Conservation (phyloP, 2,888 invertebrate species). For the Uropetala carovei region DNA sequence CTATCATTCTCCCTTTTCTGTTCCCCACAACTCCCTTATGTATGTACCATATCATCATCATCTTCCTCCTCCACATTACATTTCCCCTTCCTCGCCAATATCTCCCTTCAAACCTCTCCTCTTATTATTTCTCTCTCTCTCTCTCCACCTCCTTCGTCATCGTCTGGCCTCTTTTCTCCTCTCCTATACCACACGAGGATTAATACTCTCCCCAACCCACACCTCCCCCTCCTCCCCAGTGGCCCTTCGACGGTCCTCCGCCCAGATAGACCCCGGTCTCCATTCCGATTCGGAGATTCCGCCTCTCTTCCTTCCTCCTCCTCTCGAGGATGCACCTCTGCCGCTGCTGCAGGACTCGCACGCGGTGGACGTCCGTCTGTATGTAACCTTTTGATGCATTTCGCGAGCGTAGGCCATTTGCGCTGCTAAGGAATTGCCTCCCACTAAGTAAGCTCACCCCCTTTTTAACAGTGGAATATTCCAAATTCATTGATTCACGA, state of each 20-base stretch:
- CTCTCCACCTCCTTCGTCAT: neutral
- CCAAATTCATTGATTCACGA: neutral
- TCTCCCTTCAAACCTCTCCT: neutral
- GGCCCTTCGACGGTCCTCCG: neutral
- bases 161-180: neutral
- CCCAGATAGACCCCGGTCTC: slow-evolving; percentile 7
- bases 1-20: too few relatives aligned
- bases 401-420: neutral
- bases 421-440: neutral
- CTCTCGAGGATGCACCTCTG: neutral
- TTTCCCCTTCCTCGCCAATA: neutral
- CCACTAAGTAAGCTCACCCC: neutral
- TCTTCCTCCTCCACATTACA: neutral
- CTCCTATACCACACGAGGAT: neutral
- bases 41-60: too few relatives aligned
- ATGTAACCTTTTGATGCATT: neutral
- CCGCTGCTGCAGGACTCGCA: too few relatives aligned
- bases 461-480: neutral
- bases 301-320: neutral
- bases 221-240: neutral
- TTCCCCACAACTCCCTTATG: too few relatives aligned
- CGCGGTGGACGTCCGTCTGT: neutral
- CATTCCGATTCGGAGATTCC: neutral
- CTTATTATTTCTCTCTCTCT: neutral
- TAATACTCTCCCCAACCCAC: neutral